Evolutionary conservation across 2,797 vertebrate species (phyloP), one percentile per base, ranked within the genome.

Genomic region (Eidolon dupreanum): DNA sequence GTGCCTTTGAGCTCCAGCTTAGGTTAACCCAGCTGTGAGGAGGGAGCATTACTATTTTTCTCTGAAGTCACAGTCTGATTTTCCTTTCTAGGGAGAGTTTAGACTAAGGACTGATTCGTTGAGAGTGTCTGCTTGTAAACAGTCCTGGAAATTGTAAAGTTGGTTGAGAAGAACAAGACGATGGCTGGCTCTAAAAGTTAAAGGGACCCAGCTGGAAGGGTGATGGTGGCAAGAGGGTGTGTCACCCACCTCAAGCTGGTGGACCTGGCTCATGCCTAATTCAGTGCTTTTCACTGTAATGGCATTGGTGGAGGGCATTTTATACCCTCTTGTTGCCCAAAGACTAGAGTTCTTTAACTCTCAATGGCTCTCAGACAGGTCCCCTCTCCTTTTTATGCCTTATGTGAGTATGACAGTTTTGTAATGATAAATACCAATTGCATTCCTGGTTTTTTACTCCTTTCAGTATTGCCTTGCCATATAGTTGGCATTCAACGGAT

Each of bases 1-100:
- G 68, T 94, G 93, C 92, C 94, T 96, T 97, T 96, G 93, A 96
- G 22, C 43, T 88, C 75, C 46, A 87, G 73, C 89, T 89, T 81
- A 65, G 53, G 36, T 88, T 87, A 83, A 81, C 59, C 33, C 79
- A 78, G 61, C 70, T 88, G n/a, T 63, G 84, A 89, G 55, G 43
- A 74, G 61, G 33, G 73, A 73, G 17, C 33, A 3, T 66, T 59
- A 17, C 36, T 75, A 88, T 95, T 88, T 85, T 84, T 38, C 89
- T 88, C 71, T 77, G 46, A 55, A 73, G 19, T 93, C 83, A 73
- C 55, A 87, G 81, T 96, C 74, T 66, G 20, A 65, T 46, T 90
- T 94, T 49, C 22, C 43, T 92, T 90, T 79, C 46, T 59, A 59
- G 79, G 79, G 73, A 89, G 24, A 84, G 46, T 94, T 90, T 90